Evolutionary conservation across 35 echinoderm and acorn worm genomes (phyloP).

Genomic region (Nesometra sesokonis): DNA sequence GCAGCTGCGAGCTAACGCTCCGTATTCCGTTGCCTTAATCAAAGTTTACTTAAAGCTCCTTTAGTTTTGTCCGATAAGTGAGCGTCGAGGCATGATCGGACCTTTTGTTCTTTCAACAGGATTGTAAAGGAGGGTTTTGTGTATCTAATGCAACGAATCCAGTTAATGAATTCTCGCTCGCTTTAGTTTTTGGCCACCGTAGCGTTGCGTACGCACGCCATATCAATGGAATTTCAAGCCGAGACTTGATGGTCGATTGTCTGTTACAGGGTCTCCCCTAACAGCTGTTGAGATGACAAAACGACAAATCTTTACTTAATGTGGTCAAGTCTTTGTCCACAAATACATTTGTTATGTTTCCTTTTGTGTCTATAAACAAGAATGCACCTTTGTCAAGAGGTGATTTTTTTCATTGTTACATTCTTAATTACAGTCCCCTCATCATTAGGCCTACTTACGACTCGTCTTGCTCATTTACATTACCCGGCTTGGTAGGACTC

Average conservation of each 20-base stretch:
- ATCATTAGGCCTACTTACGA: not conserved
- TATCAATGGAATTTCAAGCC: not conserved
- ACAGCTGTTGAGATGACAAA: not conserved
- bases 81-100: not conserved
- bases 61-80: not conserved
- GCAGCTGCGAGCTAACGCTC: not conserved
- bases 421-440: not conserved
- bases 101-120: not conserved
- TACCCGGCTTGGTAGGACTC: not conserved
- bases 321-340: not conserved
- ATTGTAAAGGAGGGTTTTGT: not conserved
- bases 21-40: not conserved
- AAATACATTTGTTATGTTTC: not conserved
- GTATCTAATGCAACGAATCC: not conserved
- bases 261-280: not conserved
- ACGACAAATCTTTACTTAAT: not conserved
- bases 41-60: not conserved
- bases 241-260: not conserved
- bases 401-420: not conserved
- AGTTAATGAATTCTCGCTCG: not conserved
- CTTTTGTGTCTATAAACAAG: not conserved
- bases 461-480: not conserved
- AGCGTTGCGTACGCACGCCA: not conserved
- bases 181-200: not conserved
- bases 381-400: not conserved